These are phyloP conservation scores for Meleagris gallopavo DNA, from an alignment of 2,113 vertebrate species.

Conservation along the genomic window DNA sequence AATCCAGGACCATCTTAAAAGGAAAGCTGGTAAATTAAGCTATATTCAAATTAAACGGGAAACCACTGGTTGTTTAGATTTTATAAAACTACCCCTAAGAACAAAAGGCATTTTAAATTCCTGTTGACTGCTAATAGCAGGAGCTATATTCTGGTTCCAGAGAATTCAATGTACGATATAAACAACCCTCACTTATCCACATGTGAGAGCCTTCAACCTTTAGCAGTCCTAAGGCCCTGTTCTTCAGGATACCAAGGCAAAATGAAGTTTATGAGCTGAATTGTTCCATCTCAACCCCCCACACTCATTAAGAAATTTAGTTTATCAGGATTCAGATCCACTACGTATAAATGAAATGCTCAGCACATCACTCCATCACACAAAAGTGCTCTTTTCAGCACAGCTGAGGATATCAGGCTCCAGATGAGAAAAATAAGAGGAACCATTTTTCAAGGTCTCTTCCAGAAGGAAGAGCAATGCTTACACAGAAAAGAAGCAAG, in stretches of 20 bases:
- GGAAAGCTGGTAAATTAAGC: conserved; percentile 41
- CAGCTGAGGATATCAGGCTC: not conserved
- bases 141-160: conserved; percentile 7
- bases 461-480: not conserved
- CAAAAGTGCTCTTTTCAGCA: not conserved
- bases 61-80: conserved; percentile 52
- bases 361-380: not conserved
- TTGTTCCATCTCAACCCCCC: not conserved
- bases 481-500: not conserved
- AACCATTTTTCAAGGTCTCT: not conserved
- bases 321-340: not conserved
- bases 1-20: conserved; percentile 61
- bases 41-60: conserved; percentile 44
- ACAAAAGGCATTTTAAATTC: conserved; percentile 42
- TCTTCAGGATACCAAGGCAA: not conserved
- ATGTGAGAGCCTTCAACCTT: not conserved
- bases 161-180: not conserved
- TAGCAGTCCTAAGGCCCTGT: not conserved
- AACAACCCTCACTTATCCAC: not conserved
- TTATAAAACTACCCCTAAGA: conserved; percentile 35
- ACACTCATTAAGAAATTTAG: not conserved
- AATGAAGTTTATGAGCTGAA: not conserved
- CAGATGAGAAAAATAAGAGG: not conserved
- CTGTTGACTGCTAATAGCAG: conserved; percentile 20
- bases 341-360: not conserved